Base-by-base conservation (phyloP, 2,113 vertebrate species). In the Saguinus imperator region DNA sequence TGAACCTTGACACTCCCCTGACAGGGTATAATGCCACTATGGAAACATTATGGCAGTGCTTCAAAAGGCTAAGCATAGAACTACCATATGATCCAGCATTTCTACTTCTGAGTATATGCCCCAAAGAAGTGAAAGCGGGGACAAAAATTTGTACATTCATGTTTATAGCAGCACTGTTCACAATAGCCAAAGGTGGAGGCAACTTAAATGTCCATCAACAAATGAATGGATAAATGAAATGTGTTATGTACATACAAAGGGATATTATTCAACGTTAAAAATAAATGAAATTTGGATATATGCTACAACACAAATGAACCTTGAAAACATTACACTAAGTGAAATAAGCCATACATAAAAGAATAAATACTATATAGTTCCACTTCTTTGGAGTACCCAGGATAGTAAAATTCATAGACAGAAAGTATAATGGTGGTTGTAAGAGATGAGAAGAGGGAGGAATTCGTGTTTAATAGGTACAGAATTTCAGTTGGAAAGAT, bases 251-350 rank as follows among this genome's bases (percentile, higher is more conserved):
- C 73, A 35, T 27, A n/a, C 8, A 27, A 32, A 45, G 29, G 27
- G 80, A 81, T 40, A 81, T 27, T 75, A 82, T 66, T 68, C 64
- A 96, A 52, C 40, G 21, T 87, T 88, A 70, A 84, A 92, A 94
- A 82, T 45, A 73, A 92, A 86, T 32, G 16, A 52, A 93, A 86
- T 76, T 88, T 37, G 85, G 32, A 80, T n/a, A 37, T 16, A 50
- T 35, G 29, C 6, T 40, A 37, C 45, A 61, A 35, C 29, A 40
- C 66, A n/a, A 43, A 79, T 84, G 43, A 75, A 29, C 17, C 70
- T 64, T 80, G 61, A 58, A 48, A 48, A 66, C 23, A 8, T 29
- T 16, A 64, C 17, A 18, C 20, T 58, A 35, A 43, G 64, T 43
- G 43, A 96, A 73, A 84, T 75, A 52, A 64, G 12, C 18, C 77